Evolutionary conservation across 92 coral and sea anemone genomes (phyloP), one percentile per base, ranked within the genome.

Genomic region (Porites evermanni): DNA sequence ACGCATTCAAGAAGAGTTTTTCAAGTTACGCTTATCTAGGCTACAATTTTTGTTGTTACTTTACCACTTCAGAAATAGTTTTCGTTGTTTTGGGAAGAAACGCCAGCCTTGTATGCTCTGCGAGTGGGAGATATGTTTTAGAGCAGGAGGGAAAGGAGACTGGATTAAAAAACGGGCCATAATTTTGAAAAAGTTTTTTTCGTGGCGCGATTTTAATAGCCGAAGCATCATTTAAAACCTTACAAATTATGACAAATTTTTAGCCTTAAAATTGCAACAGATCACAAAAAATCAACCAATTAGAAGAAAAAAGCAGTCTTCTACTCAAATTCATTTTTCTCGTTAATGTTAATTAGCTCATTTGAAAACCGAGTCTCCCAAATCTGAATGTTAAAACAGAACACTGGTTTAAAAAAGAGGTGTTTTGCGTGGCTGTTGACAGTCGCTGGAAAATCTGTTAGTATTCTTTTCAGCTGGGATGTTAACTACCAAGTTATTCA

Each of bases 361-460:
- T 61, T 78, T 78, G 64, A 78, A 63, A 78, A 44, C 70, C 18
- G 61, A 7, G 17, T 53, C 70, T 38, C 44, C 50, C 14, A 77
- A 77, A 61, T 64, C 61, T 66, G 23, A 79, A 79, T 79, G 53
- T 53, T 66, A 23, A 67, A 51, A 38, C 5, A 38, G 6, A 38
- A 38, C 20, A 71, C 44, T 71, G 53, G 56, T 38, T 38, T 63
- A 14, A 66, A 65, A 79, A 64, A 29, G 56, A 68, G n/a, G 5
- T 63, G 67, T 63, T 63, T 63, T 63, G 21, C 67, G n/a, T 63
- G 67, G 47, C 47, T 38, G 47, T 38, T 4, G 47, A 4, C 47
- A 3, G 47, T 38, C 47, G 6, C 47, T 38, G 5, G 47, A 38
- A 38, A 38, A 32, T 24, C n/a, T 63, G 5, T 2, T 5, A 10